Percentiles rank a stretch among this genome's conserved stretches.
These are phyloP conservation scores for Tachina lurida DNA, from an alignment of 2,888 invertebrate genomes.

Conservation along the genomic window DNA sequence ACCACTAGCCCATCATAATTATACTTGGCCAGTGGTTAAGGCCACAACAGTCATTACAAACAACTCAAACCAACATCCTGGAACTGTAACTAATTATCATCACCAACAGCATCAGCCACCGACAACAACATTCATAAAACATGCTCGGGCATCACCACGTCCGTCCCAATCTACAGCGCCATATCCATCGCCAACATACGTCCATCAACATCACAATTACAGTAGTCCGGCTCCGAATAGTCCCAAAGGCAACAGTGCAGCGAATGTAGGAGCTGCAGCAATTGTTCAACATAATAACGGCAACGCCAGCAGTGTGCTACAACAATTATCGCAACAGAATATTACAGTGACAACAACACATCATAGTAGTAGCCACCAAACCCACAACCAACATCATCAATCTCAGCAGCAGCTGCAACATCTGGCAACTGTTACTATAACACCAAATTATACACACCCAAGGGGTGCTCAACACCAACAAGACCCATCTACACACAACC, in stretches of 20 bases:
- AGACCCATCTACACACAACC: slow-evolving; percentile 71
- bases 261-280: slow-evolving; percentile 74
- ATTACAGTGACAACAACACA: slow-evolving; percentile 79
- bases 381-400: slow-evolving; percentile 57
- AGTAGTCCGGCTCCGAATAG: slow-evolving; percentile 79
- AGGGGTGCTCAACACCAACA: slow-evolving; percentile 62
- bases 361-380: slow-evolving; percentile 71
- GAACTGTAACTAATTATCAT: slow-evolving; percentile 68
- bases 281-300: slow-evolving; percentile 73
- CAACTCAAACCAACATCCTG: slow-evolving; percentile 71
- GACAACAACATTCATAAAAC: slow-evolving; percentile 85
- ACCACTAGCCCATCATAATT: slow-evolving; percentile 82
- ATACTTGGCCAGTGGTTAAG: slow-evolving; percentile 80
- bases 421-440: slow-evolving; percentile 78
- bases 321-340: slow-evolving; percentile 81
- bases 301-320: slow-evolving; percentile 80
- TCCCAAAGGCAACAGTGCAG: slow-evolving; percentile 72
- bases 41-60: slow-evolving; percentile 72
- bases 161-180: slow-evolving; percentile 84
- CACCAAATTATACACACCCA: slow-evolving; percentile 77
- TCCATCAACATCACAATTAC: slow-evolving; percentile 80
- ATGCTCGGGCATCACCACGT: slow-evolving; percentile 88
- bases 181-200: slow-evolving; percentile 82
- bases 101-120: slow-evolving; percentile 75
- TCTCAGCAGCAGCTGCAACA: slow-evolving; percentile 72